Percentiles rank a stretch among this genome's conserved stretches.
Conservation (phyloP, 2,113 vertebrate genomes). For the Aramus guarauna region DNA sequence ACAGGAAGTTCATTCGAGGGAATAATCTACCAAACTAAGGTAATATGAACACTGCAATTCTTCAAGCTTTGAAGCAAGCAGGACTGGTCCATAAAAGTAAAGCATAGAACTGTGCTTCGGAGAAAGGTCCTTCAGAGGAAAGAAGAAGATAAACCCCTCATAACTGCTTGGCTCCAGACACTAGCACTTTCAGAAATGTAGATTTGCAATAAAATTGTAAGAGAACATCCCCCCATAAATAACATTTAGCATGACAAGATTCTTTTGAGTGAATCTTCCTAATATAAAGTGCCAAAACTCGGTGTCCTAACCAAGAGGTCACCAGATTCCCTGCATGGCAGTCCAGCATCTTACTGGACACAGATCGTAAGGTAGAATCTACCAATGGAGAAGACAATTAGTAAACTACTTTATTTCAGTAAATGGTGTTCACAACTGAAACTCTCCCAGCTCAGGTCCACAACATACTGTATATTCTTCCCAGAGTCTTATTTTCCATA, state of each 20-base stretch:
- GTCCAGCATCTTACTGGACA: too few species aligned
- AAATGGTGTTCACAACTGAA: neutral
- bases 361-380: too few species aligned
- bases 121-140: neutral
- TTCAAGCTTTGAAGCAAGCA: neutral
- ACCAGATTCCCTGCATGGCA: neutral
- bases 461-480: too few species aligned
- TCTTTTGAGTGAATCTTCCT: neutral
- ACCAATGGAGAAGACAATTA: neutral
- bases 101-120: neutral
- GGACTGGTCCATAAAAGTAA: neutral
- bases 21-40: neutral
- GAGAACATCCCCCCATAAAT: neutral
- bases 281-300: neutral
- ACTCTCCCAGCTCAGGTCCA: neutral
- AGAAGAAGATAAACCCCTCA: neutral
- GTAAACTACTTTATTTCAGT: neutral
- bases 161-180: neutral
- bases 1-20: neutral
- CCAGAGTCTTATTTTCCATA: neutral
- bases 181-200: neutral
- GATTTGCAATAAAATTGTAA: neutral
- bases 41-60: neutral
- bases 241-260: neutral
- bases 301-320: neutral